Conservation (phyloP, 2,797 vertebrate species). For the Threskiornis aethiopicus region DNA sequence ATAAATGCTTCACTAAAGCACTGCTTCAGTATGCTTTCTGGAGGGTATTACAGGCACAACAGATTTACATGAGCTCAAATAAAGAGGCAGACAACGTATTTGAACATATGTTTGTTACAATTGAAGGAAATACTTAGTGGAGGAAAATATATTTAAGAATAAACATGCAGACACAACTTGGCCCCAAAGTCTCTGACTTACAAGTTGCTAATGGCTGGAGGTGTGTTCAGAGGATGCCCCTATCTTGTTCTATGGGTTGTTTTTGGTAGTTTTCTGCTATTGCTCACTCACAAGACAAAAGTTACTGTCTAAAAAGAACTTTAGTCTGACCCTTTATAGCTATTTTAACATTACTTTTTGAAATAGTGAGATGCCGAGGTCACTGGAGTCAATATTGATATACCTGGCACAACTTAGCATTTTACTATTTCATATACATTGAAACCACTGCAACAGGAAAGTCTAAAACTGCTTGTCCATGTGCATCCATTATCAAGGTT, state of each 20-base stretch:
- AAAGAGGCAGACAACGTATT: not conserved
- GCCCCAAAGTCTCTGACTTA: not conserved
- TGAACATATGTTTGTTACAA: not conserved
- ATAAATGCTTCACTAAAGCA: not conserved
- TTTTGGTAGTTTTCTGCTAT: not conserved
- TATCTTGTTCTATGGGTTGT: accelerated
- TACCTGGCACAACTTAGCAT: not conserved
- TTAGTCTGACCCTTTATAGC: not conserved
- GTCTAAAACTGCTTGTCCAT: not conserved
- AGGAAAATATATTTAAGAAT: not conserved
- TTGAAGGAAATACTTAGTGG: not conserved
- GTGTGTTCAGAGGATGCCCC: not conserved
- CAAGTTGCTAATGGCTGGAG: not conserved
- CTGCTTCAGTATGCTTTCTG: not conserved
- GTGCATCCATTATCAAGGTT: not conserved
- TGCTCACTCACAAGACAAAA: not conserved
- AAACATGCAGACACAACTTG: not conserved
- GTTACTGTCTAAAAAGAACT: not conserved
- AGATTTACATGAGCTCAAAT: not conserved
- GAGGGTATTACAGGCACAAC: not conserved
- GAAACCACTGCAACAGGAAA: not conserved
- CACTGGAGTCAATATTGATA: not conserved
- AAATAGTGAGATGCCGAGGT: not conserved
- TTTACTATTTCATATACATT: not conserved
- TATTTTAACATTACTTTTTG: not conserved